Percentiles rank a stretch among this genome's conserved stretches.
These are phyloP conservation scores for Julus scanicus DNA, from an alignment of 2,888 invertebrate species.

Conservation along the genomic window DNA sequence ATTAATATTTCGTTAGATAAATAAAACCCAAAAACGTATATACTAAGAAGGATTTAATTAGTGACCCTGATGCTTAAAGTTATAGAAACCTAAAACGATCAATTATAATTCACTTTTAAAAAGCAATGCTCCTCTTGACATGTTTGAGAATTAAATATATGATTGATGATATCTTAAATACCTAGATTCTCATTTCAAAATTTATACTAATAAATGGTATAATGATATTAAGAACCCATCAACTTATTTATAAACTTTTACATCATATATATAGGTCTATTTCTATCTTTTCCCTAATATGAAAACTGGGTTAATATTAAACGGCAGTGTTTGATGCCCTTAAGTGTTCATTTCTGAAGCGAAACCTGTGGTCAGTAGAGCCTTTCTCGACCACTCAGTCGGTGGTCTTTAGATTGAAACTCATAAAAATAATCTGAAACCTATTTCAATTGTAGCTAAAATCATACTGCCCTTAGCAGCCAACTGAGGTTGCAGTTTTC, in stretches of 20 bases:
- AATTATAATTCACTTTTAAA: too few species aligned
- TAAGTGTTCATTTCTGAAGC: not conserved
- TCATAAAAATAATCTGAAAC: slow-evolving; percentile 10
- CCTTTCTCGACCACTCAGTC: not conserved
- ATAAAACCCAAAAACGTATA: too few species aligned
- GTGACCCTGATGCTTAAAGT: too few species aligned
- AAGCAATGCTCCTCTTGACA: too few species aligned
- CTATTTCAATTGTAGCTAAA: slow-evolving; percentile 19
- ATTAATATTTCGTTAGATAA: too few species aligned
- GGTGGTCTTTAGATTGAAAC: slow-evolving; percentile 10
- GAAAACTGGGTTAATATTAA: too few species aligned
- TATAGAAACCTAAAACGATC: too few species aligned
- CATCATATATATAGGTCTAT: not conserved
- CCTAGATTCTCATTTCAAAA: too few species aligned
- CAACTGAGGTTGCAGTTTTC: slow-evolving; percentile 8
- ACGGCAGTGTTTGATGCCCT: not conserved
- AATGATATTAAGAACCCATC: not conserved
- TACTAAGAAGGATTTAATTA: too few species aligned
- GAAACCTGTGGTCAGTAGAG: not conserved
- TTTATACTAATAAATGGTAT: not conserved
- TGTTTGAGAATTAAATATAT: too few species aligned
- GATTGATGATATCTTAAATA: too few species aligned
- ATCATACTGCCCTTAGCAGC: slow-evolving; percentile 23
- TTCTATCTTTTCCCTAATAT: not conserved
- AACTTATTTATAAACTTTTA: not conserved